Base-by-base conservation (phyloP, 2,797 vertebrate genomes). In the Dendrocincla tyrannina region DNA sequence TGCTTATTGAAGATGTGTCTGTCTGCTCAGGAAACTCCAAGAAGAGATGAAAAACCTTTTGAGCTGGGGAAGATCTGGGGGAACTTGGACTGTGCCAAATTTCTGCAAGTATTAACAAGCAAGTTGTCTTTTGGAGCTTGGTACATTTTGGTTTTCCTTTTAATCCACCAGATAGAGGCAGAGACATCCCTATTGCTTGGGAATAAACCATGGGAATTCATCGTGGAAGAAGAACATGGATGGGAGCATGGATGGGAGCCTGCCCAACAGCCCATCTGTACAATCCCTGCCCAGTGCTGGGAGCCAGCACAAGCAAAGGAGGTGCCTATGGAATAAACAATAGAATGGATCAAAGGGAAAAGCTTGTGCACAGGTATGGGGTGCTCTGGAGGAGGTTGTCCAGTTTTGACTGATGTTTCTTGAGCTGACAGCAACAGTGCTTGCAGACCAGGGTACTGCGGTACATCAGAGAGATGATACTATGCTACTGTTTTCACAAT, bases 401-500 rank as follows among this genome's bases (percentile, higher is more conserved):
- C 46, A 27, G 13, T 55, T 66, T 25, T 72, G 63, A 30, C 1
- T 47, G 66, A 79, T 25, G 16, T 55, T 75, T 69, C 53, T 60
- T 55, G 74, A 50, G 6, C 41, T 80, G 49, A 32, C 59, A 69
- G 46, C 50, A 62, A 3, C 1, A 58, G 24, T 22, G 50, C 35
- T 84, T 73, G 76, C 80, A 82, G 77, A 35, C 5, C 58, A 75
- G 39, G 19, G 33, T 46, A 58, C 33, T 5, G 2, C 41, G 17
- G 37, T 75, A 49, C 46, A 67, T 27, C 27, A 42, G 27, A 42
- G 22, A n/a, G 27, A 39, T 70, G 44, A 47, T 24, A 28, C 8
- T n/a, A 28, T 2, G 0, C 30, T 42, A 13, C 17, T 3, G 0
- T 37, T 72, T 70, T 41, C 39, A 33, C 15, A 11, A 13, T 56